Percentiles rank a stretch among this genome's conserved stretches.
phyloP scores from a whole-genome alignment of 1,140 invertebrate species.

The Drosophila kurseongensis region DNA sequence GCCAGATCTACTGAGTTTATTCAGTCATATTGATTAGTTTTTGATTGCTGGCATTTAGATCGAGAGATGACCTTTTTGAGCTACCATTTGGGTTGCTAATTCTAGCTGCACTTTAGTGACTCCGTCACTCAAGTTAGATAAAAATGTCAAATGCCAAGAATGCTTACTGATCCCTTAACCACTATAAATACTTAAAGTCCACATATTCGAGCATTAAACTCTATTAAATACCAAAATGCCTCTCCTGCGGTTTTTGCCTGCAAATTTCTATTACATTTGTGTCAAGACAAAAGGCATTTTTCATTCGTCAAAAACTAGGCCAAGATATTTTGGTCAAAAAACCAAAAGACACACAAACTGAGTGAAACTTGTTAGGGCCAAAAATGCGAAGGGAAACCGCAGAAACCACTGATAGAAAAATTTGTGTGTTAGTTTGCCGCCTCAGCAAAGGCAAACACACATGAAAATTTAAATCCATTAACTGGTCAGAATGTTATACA shows the following conservation, averaged over 20 bases:
- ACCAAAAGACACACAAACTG: slow-evolving; percentile 1
- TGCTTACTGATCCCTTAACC: background rate
- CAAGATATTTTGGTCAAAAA: slow-evolving; percentile 9
- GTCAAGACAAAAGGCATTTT: slow-evolving; percentile 35
- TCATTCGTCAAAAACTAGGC: slow-evolving; percentile 6
- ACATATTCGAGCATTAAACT: background rate
- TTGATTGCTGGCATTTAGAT: slow-evolving; percentile 63
- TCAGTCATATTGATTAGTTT: slow-evolving; percentile 72
- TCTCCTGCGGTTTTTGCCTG: slow-evolving; percentile 11
- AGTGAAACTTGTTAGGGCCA: slow-evolving; percentile 24
- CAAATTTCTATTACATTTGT: slow-evolving; percentile 28
- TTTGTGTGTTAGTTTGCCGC: slow-evolving; percentile 26
- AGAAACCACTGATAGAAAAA: slow-evolving; percentile 40
- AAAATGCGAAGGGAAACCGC: slow-evolving; percentile 32
- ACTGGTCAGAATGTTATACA: slow-evolving; percentile 51
- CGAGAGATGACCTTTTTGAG: slow-evolving; percentile 56
- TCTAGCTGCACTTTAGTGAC: slow-evolving; percentile 10
- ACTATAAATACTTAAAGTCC: slow-evolving; percentile 10
- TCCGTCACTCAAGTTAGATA: background rate
- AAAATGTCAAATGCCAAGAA: slow-evolving; percentile 3
- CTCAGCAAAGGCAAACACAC: slow-evolving; percentile 24
- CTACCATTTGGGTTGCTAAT: slow-evolving; percentile 67
- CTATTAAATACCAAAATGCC: slow-evolving; percentile 17
- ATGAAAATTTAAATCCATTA: slow-evolving; percentile 55
- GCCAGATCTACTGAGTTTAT: slow-evolving; percentile 38